Conservation (phyloP, 1,140 invertebrate species). For the Samia ricini region DNA sequence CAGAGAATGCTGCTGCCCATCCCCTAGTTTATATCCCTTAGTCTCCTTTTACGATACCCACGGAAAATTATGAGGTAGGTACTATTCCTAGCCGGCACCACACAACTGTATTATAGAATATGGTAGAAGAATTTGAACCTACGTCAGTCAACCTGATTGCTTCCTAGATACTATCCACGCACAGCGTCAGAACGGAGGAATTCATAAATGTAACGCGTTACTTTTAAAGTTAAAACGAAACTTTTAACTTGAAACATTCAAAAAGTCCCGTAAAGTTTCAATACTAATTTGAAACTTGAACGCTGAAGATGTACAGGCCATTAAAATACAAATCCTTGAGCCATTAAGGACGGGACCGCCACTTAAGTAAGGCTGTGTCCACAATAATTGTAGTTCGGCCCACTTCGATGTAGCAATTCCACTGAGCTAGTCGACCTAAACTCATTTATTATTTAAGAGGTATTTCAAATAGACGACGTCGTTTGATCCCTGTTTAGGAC, state of each 20-base stretch:
- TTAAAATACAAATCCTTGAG: conserved; percentile 16
- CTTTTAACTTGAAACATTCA: neutral
- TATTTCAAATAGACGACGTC: neutral
- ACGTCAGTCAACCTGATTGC: too few relatives aligned
- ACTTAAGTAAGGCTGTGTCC: conserved; percentile 13
- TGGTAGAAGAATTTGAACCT: too few relatives aligned
- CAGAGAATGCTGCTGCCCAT: too few relatives aligned
- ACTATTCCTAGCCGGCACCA: too few relatives aligned
- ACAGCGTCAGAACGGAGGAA: too few relatives aligned
- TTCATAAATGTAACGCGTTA: neutral
- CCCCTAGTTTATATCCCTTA: too few relatives aligned
- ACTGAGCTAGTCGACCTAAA: conserved; percentile 15
- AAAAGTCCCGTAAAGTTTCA: neutral
- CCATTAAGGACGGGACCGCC: conserved; percentile 13
- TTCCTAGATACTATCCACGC: too few relatives aligned
- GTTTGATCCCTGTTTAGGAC: too few relatives aligned
- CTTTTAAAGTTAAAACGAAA: neutral
- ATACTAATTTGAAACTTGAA: neutral
- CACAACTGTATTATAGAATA: too few relatives aligned
- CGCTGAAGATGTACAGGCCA: conserved; percentile 14
- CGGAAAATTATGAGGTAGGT: too few relatives aligned
- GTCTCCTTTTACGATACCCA: too few relatives aligned
- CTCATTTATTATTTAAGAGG: conserved; percentile 7
- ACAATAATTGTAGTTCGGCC: conserved; percentile 18
- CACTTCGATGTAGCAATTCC: conserved; percentile 12